Evolutionary conservation across 2,113 vertebrate species (phyloP).

Genomic region (Chunga burmeisteri): DNA sequence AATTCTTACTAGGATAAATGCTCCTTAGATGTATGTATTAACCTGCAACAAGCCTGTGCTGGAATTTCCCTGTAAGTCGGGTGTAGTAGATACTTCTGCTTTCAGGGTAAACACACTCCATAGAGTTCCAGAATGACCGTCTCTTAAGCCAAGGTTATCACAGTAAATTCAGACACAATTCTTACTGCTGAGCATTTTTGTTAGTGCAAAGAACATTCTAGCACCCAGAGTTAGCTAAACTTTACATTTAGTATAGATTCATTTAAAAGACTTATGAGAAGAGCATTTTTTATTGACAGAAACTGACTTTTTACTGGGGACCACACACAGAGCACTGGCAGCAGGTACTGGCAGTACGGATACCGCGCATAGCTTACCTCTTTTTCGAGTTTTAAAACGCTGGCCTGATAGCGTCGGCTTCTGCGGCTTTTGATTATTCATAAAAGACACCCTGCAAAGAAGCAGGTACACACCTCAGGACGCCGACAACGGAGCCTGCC

Average conservation of each 20-base stretch:
- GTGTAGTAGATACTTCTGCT: background rate
- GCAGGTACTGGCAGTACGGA: fast-evolving
- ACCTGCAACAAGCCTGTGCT: background rate
- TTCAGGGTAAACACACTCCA: background rate
- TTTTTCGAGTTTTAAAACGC: slow-evolving; percentile 99
- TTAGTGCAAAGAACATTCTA: background rate
- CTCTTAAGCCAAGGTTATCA: background rate
- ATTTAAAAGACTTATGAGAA: fast-evolving
- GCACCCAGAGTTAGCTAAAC: too few relatives aligned
- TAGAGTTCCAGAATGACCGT: fast-evolving
- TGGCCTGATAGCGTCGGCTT: slow-evolving; percentile 99
- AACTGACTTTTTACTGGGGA: fast-evolving
- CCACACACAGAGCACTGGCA: too few relatives aligned
- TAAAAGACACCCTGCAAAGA: slow-evolving; percentile 93
- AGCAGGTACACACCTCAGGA: background rate
- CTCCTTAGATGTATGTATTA: fast-evolving
- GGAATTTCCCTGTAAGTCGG: background rate
- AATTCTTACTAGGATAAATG: background rate
- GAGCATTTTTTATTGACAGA: fast-evolving
- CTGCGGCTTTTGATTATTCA: slow-evolving; percentile 99
- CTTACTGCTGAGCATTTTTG: background rate
- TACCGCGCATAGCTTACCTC: slow-evolving; percentile 75
- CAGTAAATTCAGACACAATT: background rate
- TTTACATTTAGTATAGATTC: fast-evolving
- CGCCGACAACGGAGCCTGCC: background rate